Base-by-base conservation (phyloP, 1,140 invertebrate genomes). In the Ylistrum balloti region DNA sequence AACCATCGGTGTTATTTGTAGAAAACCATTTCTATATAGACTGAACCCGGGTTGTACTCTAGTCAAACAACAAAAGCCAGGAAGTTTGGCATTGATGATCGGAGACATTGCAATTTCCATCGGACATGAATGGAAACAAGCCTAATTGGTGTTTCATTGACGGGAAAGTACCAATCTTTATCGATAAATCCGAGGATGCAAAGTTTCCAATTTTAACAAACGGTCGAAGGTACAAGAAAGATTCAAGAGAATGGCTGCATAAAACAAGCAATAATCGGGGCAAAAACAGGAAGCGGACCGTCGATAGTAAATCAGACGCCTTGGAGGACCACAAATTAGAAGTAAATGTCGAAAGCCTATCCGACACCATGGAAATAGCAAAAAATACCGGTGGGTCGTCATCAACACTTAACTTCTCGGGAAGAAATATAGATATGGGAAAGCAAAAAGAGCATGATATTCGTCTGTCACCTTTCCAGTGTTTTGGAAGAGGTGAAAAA, bases 151-250 rank as follows among this genome's bases (percentile, higher is more conserved):
- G 56, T 74, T 74, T 74, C 28, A n/a, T 74, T 28, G 56, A 74
- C 56, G 56, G 56, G 13, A 74, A 74, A 74, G n/a, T 74, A 28
- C 56, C 56, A 28, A 74, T 74, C 9, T 74, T 74, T n/a, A 74
- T 74, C 22, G 56, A 74, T 74, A 74, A 74, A 74, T 74, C 56
- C 5, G 56, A 74, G 28, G 56, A 74, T 74, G 56, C 56, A 0
- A 74, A 74, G 17, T 74, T 74, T n/a, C 56, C 56, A 5, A 74
- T 74, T 74, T 11, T 74, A 74, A 74, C 56, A 11, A 74, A 74
- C 56, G 56, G 56, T 17, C 56, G 56, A n/a, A 74, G 56, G 11
- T 74, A 74, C 56, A 74, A 74, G 22, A 74, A 74, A 74, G 56
- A 74, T 74, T 74, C 56, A 1, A 74, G 56, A 74, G 56, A 74